Evolutionary conservation across 92 coral and sea anemone species (phyloP), one percentile per base, ranked within the genome.

Genomic region (Palythoa grandiflora): DNA sequence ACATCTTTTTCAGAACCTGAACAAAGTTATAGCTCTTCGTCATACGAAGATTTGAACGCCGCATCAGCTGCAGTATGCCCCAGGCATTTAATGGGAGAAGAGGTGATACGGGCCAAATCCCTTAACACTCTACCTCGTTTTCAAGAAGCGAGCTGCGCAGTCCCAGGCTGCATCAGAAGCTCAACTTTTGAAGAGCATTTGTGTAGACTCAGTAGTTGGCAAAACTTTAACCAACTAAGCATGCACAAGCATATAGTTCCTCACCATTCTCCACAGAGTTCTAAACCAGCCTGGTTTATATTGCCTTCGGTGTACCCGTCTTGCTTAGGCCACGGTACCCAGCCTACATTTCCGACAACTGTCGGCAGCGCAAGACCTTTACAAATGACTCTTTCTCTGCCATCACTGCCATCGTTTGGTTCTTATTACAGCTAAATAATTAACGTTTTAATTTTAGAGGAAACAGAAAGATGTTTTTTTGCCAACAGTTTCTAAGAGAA

Each of bases 241-340:
- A 47, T 81, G 86, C 75, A 28, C 60, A 47, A 70, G 21, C 75
- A 71, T 44, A 16, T 63, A 0, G 76, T 48, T n/a, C 86, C 86
- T 63, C 19, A 39, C 57, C 61, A 36, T 14, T 40, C 75, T 63
- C 44, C 72, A 44, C 73, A 66, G 39, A 52, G n/a, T n/a, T 59
- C 48, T 44, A 14, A 13, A 2, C 75, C 86, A 48, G 73, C 75
- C 20, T 65, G 63, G 75, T 66, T 81, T 28, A 7, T 81, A 12
- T 21, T 81, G 21, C 75, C 86, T 8, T 47, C 86, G 60, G 14
- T 80, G 53, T 38, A 47, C 40, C 74, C 73, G 47, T 70, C 75
- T 21, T 12, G 6, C 51, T 66, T 65, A 51, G 47, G 7, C 75
- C 59, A 16, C n/a, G 60, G 20, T 8, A 21, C 19, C 60, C 75